phyloP scores from a whole-genome alignment of 2,113 vertebrate genomes.

The Alosa alosa region DNA sequence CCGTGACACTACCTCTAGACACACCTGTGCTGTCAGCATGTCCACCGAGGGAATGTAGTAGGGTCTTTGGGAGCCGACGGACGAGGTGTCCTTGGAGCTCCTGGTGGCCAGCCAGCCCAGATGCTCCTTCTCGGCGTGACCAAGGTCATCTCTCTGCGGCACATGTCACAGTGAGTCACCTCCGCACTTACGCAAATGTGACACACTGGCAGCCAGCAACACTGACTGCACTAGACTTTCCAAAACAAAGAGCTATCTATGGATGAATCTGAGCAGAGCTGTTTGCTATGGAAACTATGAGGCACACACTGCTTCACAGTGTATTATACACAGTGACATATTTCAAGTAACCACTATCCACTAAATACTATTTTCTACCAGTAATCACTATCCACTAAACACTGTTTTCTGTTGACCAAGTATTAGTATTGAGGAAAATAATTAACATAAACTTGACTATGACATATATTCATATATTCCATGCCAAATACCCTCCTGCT shows the following conservation, averaged over 20 bases:
- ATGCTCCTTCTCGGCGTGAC: conserved; percentile 48
- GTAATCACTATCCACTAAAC: not conserved
- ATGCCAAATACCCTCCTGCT: not conserved
- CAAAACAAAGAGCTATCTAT: not conserved
- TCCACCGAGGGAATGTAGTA: conserved; percentile 92
- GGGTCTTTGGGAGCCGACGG: conserved; percentile 73
- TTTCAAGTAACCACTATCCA: not conserved
- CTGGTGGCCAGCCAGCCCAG: conserved; percentile 32
- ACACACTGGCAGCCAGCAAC: not conserved
- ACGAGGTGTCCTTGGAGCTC: conserved; percentile 33
- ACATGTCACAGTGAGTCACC: conserved; percentile 26
- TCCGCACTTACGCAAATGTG: not conserved
- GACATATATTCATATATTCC: not conserved
- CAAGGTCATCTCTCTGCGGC: conserved; percentile 60
- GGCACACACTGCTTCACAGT: not conserved
- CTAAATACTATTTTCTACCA: too few relatives aligned
- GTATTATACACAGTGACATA: not conserved
- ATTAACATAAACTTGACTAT: not conserved
- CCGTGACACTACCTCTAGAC: not conserved
- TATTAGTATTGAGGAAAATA: not conserved
- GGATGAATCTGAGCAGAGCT: not conserved
- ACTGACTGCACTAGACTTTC: not conserved
- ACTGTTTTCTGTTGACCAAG: too few relatives aligned
- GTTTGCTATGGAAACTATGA: not conserved
- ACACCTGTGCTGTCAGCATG: conserved; percentile 95